Base-by-base conservation (phyloP, 2,113 vertebrate species). In the Dasyurus viverrinus region DNA sequence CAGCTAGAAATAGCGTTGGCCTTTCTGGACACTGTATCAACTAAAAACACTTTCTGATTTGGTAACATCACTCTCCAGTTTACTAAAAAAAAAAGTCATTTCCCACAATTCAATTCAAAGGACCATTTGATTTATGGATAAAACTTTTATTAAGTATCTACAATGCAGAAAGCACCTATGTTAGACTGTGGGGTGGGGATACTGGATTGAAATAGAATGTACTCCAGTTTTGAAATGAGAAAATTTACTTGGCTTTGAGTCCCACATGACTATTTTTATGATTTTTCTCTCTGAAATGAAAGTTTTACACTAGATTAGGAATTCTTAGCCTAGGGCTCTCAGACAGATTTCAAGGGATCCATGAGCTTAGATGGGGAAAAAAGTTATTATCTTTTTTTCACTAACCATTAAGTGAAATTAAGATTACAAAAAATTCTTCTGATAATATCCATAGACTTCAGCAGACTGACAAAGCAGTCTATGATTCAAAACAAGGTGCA, bases 41-140 rank as follows among this genome's bases (percentile, higher is more conserved):
- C 53, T 46, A 90, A 68, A 60, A 93, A 90, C n/a, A 9, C 57
- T 90, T 97, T 92, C 30, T 11, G 60, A 90, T 14, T 9, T 90
- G 90, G 92, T 91, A 3, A 7, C 0, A 5, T 14, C n/a, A 47
- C 90, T 94, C 53, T 26, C 2, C 36, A 54, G 76, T 55, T 2
- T 19, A 36, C 5, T 24, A 23, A 6, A 22, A 7, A 27, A 48
- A 48, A 48, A 48, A 48, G 48, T 24, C 26, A 46, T 91, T n/a
- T 54, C 11, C 16, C 12, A 0, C 0, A 0, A 53, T 47, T 68
- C 48, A 84, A 84, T 84, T 84, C n/a, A 84, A 7, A 42, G n/a
- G 19, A 84, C 42, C 68, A 84, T 84, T 84, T 84, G 42, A 84
- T 23, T 42, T 42, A 23, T 84, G 36, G 68, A 84, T 42, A 19